Evolutionary conservation across 2,113 vertebrate species (phyloP).

Genomic region (Apodemus speciosus): DNA sequence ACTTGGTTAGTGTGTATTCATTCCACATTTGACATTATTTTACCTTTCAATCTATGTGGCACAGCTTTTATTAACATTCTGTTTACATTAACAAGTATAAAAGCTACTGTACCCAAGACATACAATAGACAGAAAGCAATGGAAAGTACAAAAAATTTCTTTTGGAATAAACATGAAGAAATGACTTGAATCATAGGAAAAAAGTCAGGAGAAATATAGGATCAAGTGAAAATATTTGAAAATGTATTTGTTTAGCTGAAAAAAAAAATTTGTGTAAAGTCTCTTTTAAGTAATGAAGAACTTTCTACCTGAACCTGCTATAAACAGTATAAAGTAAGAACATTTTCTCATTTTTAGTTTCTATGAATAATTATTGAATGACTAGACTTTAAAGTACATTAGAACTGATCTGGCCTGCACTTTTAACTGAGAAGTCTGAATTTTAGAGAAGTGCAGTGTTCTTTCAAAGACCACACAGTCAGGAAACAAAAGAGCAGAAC

Average conservation of each 20-base stretch:
- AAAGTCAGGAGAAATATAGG: not conserved
- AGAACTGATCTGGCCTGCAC: not conserved
- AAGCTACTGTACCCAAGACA: not conserved
- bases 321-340: not conserved
- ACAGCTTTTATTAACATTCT: not conserved
- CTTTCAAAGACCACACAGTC: not conserved
- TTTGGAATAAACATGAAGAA: not conserved
- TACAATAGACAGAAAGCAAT: not conserved
- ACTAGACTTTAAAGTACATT: not conserved
- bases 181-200: not conserved
- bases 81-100: not conserved
- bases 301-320: not conserved
- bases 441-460: not conserved
- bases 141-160: slow-evolving; percentile 9
- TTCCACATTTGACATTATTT: not conserved
- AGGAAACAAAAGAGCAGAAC: not conserved
- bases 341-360: not conserved
- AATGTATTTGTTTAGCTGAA: not conserved
- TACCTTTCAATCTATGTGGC: not conserved
- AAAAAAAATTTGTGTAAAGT: not conserved
- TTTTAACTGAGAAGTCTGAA: not conserved
- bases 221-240: not conserved
- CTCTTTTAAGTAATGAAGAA: not conserved
- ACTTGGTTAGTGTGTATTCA: not conserved
- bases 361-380: not conserved